Conservation (phyloP, 2,113 vertebrate species). For the Chlamydotis undulata region DNA sequence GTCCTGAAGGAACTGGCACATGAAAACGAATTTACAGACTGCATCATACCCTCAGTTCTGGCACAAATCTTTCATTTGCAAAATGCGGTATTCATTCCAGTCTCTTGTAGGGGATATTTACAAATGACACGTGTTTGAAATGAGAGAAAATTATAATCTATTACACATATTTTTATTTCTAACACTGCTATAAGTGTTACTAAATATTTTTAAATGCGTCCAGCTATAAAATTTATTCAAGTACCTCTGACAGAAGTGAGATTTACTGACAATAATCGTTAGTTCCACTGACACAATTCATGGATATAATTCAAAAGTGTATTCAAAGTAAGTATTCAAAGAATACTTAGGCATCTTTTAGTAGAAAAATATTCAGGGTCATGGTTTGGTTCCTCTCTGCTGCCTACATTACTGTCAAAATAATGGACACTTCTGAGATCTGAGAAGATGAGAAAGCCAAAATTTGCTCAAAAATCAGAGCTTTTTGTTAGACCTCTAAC, state of each 20-base stretch:
- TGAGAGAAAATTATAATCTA: neutral
- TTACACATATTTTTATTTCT: neutral
- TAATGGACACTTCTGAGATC: neutral
- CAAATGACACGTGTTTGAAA: neutral
- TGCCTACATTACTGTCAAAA: neutral
- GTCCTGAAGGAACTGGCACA: no score
- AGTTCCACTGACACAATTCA: neutral
- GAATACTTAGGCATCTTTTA: neutral
- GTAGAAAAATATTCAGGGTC: neutral
- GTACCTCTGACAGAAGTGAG: neutral
- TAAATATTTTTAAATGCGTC: neutral
- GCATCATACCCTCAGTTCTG: neutral
- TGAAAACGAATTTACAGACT: neutral
- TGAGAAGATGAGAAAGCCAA: neutral
- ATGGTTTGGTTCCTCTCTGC: neutral
- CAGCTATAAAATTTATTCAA: neutral
- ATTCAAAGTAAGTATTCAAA: neutral
- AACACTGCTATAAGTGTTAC: neutral
- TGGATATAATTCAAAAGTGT: neutral
- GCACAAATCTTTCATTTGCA: neutral
- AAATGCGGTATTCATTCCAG: neutral
- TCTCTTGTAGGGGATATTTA: neutral
- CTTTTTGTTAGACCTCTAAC: neutral
- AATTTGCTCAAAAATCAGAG: neutral
- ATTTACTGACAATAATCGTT: neutral